Conservation (phyloP, 2,888 invertebrate genomes). For the Augochlorella aurata region DNA sequence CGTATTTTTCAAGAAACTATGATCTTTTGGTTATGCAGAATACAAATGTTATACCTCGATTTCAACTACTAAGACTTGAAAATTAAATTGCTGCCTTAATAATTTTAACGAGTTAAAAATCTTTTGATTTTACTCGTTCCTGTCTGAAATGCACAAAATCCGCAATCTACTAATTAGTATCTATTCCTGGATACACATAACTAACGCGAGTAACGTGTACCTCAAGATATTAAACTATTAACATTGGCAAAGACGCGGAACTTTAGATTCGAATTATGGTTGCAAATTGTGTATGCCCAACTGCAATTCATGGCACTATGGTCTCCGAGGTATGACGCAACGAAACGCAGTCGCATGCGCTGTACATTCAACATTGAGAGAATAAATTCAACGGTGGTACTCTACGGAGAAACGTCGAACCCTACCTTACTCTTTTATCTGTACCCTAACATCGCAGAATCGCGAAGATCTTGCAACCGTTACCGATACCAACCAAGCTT, state of each 20-base stretch:
- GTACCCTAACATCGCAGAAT: not conserved
- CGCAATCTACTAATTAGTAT: too few species aligned
- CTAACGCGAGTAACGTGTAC: too few species aligned
- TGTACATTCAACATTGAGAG: not conserved
- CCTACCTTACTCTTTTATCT: not conserved
- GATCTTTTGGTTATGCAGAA: not conserved
- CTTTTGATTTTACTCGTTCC: too few species aligned
- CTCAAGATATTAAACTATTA: not conserved
- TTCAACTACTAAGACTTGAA: not conserved
- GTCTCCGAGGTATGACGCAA: not conserved
- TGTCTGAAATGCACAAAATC: too few species aligned
- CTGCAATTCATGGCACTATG: not conserved
- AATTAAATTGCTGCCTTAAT: not conserved
- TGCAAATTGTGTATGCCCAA: not conserved
- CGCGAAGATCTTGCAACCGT: not conserved
- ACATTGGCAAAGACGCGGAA: not conserved
- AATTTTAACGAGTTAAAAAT: not conserved
- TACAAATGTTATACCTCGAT: not conserved
- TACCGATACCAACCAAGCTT: not conserved
- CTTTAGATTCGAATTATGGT: not conserved
- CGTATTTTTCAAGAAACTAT: too few species aligned
- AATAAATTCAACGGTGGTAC: constrained; percentile 8
- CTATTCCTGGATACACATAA: too few species aligned
- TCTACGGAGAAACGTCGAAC: not conserved
- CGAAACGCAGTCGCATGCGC: not conserved